A percentile compares a stretch with the other conserved stretches of the same genome.
These are phyloP conservation scores for Larimichthys crocea DNA, from an alignment of 2,113 vertebrate genomes.

Conservation along the genomic window DNA sequence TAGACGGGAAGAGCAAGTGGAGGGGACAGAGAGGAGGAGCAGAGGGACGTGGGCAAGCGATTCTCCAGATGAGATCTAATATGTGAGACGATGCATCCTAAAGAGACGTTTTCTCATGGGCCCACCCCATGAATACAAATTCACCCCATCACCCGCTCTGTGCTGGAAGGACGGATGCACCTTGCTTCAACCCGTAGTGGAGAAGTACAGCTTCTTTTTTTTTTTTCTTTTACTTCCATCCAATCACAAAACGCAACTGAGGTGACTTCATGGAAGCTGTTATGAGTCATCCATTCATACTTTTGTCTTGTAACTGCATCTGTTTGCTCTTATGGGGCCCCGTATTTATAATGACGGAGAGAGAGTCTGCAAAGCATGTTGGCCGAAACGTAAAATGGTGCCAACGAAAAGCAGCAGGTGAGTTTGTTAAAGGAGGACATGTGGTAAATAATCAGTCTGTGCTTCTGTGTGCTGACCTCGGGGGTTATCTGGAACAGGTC, in stretches of 20 bases:
- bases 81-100: slow-evolving; percentile 83
- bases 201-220: slow-evolving; percentile 64
- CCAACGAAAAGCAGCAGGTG: slow-evolving; percentile 69
- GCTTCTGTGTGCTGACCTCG: slow-evolving; percentile 49
- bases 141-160: slow-evolving; percentile 60
- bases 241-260: slow-evolving; percentile 76
- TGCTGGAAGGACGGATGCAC: slow-evolving; percentile 82
- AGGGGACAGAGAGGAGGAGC: slow-evolving; percentile 76
- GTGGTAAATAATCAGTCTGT: slow-evolving; percentile 33
- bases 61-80: slow-evolving; percentile 86
- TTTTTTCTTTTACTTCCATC: slow-evolving; percentile 67
- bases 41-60: slow-evolving; percentile 73
- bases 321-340: slow-evolving; percentile 57
- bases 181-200: slow-evolving; percentile 76
- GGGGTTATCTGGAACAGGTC: slow-evolving; percentile 49
- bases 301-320: slow-evolving; percentile 68
- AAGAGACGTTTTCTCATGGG: slow-evolving; percentile 87
- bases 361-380: slow-evolving; percentile 53
- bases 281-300: slow-evolving; percentile 84
- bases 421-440: slow-evolving; percentile 64
- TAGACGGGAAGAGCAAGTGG: slow-evolving; percentile 70
- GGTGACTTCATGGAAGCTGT: slow-evolving; percentile 76
- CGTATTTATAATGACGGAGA: slow-evolving; percentile 73
- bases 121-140: slow-evolving; percentile 84
- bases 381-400: slow-evolving; percentile 65